These are phyloP conservation scores for Leptinotarsa texana DNA, from an alignment of 1,140 invertebrate genomes.

Conservation along the genomic window DNA sequence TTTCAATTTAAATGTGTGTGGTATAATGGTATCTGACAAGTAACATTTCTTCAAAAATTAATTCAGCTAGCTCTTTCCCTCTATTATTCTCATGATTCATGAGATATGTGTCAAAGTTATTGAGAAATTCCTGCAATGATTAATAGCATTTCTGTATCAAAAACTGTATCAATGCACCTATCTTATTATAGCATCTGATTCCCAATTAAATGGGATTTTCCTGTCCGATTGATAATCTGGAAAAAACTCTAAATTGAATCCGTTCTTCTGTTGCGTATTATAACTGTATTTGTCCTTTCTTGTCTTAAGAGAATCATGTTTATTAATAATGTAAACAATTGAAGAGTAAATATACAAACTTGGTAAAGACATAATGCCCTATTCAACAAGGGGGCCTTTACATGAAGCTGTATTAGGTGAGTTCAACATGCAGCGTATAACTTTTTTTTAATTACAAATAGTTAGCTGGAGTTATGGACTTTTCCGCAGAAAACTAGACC, in stretches of 20 bases:
- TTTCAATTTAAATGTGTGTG: too few species aligned
- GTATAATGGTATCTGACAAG: too few species aligned
- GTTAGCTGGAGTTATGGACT: neutral
- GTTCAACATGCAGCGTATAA: constrained; percentile 4
- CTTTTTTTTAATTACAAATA: constrained; percentile 9
- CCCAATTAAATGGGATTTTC: too few species aligned
- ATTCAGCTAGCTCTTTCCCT: too few species aligned
- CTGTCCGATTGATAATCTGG: too few species aligned
- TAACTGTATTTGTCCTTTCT: neutral
- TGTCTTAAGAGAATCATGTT: neutral
- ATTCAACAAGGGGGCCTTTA: neutral
- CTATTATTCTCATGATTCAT: too few species aligned
- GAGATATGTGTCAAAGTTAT: too few species aligned
- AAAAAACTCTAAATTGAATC: neutral
- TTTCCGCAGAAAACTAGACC: neutral
- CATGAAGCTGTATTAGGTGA: neutral
- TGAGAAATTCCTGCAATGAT: neutral
- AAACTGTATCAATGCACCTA: neutral
- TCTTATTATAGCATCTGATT: too few species aligned
- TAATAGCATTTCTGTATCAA: neutral
- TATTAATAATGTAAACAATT: neutral
- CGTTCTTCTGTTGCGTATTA: neutral
- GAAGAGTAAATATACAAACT: neutral
- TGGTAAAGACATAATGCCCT: too few species aligned
- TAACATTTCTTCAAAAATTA: too few species aligned